Base-by-base conservation (phyloP, 2,888 invertebrate genomes). In the Tetanocera ferruginea region DNA sequence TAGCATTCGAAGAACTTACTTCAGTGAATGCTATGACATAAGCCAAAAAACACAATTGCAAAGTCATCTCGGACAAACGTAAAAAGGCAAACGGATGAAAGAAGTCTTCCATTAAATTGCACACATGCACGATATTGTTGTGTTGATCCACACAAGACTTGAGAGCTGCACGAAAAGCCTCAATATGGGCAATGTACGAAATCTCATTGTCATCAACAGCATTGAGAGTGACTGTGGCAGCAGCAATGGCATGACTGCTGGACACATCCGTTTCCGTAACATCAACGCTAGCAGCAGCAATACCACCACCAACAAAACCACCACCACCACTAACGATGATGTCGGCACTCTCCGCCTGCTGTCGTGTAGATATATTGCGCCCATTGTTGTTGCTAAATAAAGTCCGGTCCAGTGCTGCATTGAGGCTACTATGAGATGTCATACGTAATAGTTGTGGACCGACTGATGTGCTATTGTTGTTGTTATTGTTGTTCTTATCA, bases 81-180 rank as follows among this genome's bases (percentile, higher is more conserved):
- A 76, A 49, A n/a, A 80, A 70, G 0, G 78, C 75, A 49, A 78
- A 77, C 9, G 64, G 19, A 43, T 66, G 78, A 5, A 77, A 55
- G 11, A 77, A 75, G 5, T 67, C 67, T 34, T 80, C 77, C 31
- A 85, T 78, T 19, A 79, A 73, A 9, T 66, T 34, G 70, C 84
- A 83, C 64, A 83, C 82, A 17, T 80, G 74, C 57, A 84, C 62
- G 34, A 86, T 77, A 23, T 77, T 76, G 49, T 83, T 83, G 73
- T 87, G 86, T 25, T 83, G 84, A 31, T 75, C 34, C 5, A 84
- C 76, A 57, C 84, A 84, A 66, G 80, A 80, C 9, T 76, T 80
- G 5, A 86, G 77, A 5, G 80, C 81, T 2, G 4, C 31, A 8
- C 23, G 62, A 14, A 71, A 72, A 23, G 14, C 55, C 5, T 23